Conservation (phyloP, 2,113 vertebrate genomes). For the Marcusenius ussheri region DNA sequence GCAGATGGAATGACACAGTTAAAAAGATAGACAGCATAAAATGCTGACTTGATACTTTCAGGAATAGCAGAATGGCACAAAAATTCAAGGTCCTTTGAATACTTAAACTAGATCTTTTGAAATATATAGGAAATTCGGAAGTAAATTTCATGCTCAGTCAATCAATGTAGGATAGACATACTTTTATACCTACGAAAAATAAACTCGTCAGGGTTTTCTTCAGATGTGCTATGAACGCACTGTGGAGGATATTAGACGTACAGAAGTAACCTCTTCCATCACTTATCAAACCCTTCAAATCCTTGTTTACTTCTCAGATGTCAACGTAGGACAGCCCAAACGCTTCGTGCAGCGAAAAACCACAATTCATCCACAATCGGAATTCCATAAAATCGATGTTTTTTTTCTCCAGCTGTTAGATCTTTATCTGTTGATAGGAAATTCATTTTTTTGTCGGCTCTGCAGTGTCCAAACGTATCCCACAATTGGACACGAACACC, state of each 20-base stretch:
- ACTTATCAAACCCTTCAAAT: conserved; percentile 8
- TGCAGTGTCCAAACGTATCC: background rate
- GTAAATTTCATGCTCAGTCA: background rate
- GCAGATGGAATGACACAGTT: background rate
- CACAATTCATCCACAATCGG: background rate
- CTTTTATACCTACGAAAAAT: background rate
- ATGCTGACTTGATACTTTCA: background rate
- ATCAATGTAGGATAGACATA: background rate
- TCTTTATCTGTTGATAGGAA: conserved; percentile 3
- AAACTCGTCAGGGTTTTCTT: background rate
- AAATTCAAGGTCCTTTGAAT: background rate
- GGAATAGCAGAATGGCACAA: background rate
- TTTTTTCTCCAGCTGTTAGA: background rate
- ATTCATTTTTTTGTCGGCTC: background rate
- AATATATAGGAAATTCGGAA: background rate
- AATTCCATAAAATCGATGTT: background rate
- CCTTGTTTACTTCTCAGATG: background rate
- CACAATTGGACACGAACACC: conserved; percentile 4
- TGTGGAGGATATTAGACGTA: background rate
- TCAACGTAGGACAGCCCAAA: background rate
- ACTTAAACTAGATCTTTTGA: background rate
- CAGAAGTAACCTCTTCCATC: background rate
- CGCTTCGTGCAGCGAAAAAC: background rate
- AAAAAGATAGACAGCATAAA: background rate
- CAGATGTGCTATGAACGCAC: background rate